Evolutionary conservation across 2,888 invertebrate genomes (phyloP), one percentile per base, ranked within the genome.

Genomic region (Harpalus rufipes): DNA sequence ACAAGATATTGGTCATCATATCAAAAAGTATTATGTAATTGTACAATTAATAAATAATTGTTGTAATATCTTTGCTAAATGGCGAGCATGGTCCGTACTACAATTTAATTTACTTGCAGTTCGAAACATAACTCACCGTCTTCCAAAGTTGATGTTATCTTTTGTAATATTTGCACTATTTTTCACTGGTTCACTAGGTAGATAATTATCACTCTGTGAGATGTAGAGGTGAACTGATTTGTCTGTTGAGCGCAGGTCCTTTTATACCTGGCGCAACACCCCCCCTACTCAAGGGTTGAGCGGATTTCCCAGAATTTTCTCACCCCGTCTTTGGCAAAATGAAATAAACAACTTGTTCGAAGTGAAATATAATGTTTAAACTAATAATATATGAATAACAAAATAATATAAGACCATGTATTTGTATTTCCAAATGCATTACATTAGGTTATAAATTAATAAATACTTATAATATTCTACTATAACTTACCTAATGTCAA

Each of bases 21-120:
- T 63, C 25, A 25, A 63, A 18, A 63, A 63, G 63, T 63, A 63
- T 63, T 21, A 63, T 63, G 63, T 1, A 63, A 63, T 63, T 63
- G 21, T 16, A 16, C 6, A 6, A 7, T 63, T 63, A 63, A 25
- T 25, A 25, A 25, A 8, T 44, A 12, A 32, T 41, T 44, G 39
- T 32, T 39, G 12, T 18, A n/a, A 65, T 10, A 18, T 18, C 44
- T 72, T 72, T 39, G 14, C 8, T 7, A 58, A 61, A 32, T 59
- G 21, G 44, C 51, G 61, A 84, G 59, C 63, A 76, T 78, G 78
- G n/a, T 76, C 83, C 83, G 83, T 84, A 84, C 84, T 84, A 78
- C 63, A 82, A 65, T 41, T 44, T n/a, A 6, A 63, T 51, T 8
- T n/a, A 5, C n/a, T 78, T 76, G 63, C 21, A 84, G 78, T 72